These are phyloP conservation scores for Drosophila acutilabella DNA, from an alignment of 2,888 invertebrate species.

Conservation along the genomic window DNA sequence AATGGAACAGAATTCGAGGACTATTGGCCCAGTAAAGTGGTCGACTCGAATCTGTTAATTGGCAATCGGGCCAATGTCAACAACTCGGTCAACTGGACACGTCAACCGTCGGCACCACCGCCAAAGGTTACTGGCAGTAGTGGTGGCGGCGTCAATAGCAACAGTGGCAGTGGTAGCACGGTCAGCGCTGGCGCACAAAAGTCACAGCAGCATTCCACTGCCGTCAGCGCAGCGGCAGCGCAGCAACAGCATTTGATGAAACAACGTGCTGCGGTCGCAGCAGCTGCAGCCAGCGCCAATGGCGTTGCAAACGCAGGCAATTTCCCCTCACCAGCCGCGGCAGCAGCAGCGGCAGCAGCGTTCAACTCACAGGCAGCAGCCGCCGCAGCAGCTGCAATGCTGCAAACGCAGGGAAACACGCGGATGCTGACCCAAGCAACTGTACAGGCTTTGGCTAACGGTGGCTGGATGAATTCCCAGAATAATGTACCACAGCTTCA, in stretches of 20 bases:
- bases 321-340: slow-evolving; percentile 61
- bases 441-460: slow-evolving; percentile 82
- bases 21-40: slow-evolving; percentile 96
- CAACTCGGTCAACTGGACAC: slow-evolving; percentile 91
- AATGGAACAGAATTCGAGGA: slow-evolving; percentile 95
- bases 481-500: slow-evolving; percentile 82
- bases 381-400: slow-evolving; percentile 84
- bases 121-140: slow-evolving; percentile 78
- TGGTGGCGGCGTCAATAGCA: slow-evolving; percentile 42
- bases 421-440: slow-evolving; percentile 84
- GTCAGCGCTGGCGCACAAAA: slow-evolving; percentile 39
- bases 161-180: slow-evolving; percentile 70
- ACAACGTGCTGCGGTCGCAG: slow-evolving; percentile 69
- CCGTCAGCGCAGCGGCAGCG: slow-evolving; percentile 47
- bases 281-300: slow-evolving; percentile 61
- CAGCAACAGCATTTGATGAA: slow-evolving; percentile 78
- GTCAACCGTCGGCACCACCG: slow-evolving; percentile 91
- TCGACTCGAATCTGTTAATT: slow-evolving; percentile 92
- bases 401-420: slow-evolving; percentile 77
- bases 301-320: slow-evolving; percentile 58
- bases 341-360: slow-evolving; percentile 73
- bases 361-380: slow-evolving; percentile 68
- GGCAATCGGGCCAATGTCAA: slow-evolving; percentile 87
- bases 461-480: slow-evolving; percentile 82
- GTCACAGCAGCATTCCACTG: slow-evolving; percentile 57